phyloP scores from a whole-genome alignment of 2,113 vertebrate genomes.

The Amphiprion percula region DNA sequence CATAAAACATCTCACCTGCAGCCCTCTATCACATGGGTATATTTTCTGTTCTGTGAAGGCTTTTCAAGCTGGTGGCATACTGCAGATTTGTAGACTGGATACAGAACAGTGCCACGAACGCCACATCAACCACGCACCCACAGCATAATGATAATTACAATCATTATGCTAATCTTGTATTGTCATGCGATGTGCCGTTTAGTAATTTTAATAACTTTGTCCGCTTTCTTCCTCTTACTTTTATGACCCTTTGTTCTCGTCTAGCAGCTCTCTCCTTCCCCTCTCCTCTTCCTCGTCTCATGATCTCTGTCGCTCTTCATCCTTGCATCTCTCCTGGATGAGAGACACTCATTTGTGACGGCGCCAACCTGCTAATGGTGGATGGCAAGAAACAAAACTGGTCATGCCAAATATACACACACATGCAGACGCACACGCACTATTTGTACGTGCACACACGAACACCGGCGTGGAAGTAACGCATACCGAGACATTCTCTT shows the following conservation, averaged over 20 bases:
- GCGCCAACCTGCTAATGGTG: conserved; percentile 97
- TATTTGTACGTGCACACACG: conserved; percentile 50
- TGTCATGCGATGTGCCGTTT: conserved; percentile 10
- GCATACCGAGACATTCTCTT: conserved; percentile 28
- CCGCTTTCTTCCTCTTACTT: background rate
- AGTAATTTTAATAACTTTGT: conserved; percentile 7
- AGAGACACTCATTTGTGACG: conserved; percentile 91
- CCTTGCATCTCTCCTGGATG: conserved; percentile 60
- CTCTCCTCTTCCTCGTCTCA: conserved; percentile 30
- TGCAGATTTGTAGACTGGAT: conserved; percentile 34
- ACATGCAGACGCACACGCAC: conserved; percentile 1
- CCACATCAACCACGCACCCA: background rate
- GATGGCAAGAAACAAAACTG: conserved; percentile 87
- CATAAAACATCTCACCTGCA: conserved; percentile 25
- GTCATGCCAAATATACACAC: conserved; percentile 83
- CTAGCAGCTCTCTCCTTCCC: conserved; percentile 4
- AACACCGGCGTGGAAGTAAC: conserved; percentile 58
- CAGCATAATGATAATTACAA: conserved; percentile 4
- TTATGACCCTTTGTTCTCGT: conserved; percentile 16
- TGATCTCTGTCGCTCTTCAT: conserved; percentile 41
- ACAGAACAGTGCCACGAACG: conserved; percentile 2
- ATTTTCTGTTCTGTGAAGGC: conserved; percentile 19
- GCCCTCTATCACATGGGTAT: conserved; percentile 15
- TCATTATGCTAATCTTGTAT: conserved; percentile 32
- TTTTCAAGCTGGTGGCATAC: conserved; percentile 4